Base-by-base conservation (phyloP, 2,888 invertebrate species). In the Melanchra persicariae region DNA sequence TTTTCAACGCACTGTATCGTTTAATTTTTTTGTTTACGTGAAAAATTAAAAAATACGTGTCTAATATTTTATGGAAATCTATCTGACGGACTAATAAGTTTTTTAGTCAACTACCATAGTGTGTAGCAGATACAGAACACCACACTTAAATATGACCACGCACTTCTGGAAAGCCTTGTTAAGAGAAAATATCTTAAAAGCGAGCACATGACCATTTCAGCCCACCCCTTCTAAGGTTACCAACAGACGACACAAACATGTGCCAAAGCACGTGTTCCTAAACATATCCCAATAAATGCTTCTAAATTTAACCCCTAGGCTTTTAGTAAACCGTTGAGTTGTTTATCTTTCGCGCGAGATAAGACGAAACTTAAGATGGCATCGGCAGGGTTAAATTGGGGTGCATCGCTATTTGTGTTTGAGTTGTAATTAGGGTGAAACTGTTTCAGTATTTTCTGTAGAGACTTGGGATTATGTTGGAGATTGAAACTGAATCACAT, bases 341-440 rank as follows among this genome's bases (percentile, higher is more conserved):
- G 79, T 84, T 84, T 83, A 83, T 81, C 70, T 84, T 77, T 72
- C 47, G 71, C 71, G 59, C 26, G 47, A 79, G 81, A 81, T 84
- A 85, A 85, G 75, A 81, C 67, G 60, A 68, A 74, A 78, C 69
- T 70, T 69, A 67, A 68, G 47, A 64, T 57, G 30, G 51, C 62
- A 34, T 43, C 34, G 62, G 52, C 55, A 26, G 74, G 81, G 78
- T 81, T 77, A 68, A 70, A 70, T 34, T 63, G 30, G 74, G 71
- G 43, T 66, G 58, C 63, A 70, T 51, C n/a, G 45, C 19, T 79
- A 71, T 77, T 81, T 79, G 63, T 71, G 47, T 81, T 57, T 60
- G 64, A 34, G 24, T 26, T 34, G n/a, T 81, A 67, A 81, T 81
- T 77, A 66, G 62, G 45, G 57, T 37, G 22, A 47, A 52, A 37